These are phyloP conservation scores for Bellardia pandia DNA, from an alignment of 2,888 invertebrate species.

Conservation along the genomic window DNA sequence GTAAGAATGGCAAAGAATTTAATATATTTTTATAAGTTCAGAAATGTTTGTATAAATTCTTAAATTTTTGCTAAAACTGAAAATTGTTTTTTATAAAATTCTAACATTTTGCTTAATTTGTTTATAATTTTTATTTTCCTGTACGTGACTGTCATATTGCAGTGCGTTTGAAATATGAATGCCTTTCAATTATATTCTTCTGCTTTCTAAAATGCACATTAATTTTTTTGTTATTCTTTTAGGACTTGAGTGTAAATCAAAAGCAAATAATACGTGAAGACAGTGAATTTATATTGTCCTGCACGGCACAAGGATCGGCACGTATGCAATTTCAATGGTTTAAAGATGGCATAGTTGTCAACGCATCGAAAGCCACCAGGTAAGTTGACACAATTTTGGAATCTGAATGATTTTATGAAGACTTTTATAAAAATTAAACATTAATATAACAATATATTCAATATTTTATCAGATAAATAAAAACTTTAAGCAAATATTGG, in stretches of 20 bases:
- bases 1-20: constrained; percentile 83
- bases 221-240: constrained; percentile 66
- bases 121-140: too few species aligned
- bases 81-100: too few species aligned
- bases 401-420: background rate
- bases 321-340: constrained; percentile 91
- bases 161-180: background rate
- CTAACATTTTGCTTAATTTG: too few species aligned
- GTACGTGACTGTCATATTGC: too few species aligned
- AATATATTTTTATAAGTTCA: too few species aligned
- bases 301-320: constrained; percentile 91
- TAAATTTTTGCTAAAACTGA: too few species aligned
- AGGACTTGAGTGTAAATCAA: constrained; percentile 86
- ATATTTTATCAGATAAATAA: too few species aligned
- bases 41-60: too few species aligned
- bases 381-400: constrained; percentile 80
- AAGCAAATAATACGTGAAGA: constrained; percentile 87
- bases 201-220: background rate
- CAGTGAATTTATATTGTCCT: constrained; percentile 91
- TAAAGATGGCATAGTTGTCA: constrained; percentile 91
- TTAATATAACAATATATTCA: too few species aligned
- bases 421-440: background rate
- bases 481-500: too few species aligned
- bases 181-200: background rate
- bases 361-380: constrained; percentile 90